Conservation (phyloP, 2,113 vertebrate genomes). For the Probosciger aterrimus region DNA sequence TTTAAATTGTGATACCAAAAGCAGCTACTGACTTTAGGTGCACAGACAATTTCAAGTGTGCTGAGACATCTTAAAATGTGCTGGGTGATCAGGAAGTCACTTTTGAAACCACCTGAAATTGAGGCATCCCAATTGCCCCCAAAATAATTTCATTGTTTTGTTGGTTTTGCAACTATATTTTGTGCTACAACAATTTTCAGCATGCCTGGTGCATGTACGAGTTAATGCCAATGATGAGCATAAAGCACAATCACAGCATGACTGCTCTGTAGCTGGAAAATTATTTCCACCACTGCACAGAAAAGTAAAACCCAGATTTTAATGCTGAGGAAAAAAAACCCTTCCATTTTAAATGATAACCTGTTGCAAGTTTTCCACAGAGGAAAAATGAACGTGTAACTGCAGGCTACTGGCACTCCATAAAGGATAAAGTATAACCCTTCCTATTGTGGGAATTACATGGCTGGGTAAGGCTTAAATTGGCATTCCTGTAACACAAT, state of each 20-base stretch:
- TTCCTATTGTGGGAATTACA: neutral
- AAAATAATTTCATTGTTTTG: neutral
- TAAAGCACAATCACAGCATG: neutral
- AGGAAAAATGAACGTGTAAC: neutral
- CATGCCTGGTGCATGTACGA: neutral
- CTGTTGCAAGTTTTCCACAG: neutral
- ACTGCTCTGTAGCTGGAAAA: neutral
- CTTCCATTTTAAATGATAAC: neutral
- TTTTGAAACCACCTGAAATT: neutral
- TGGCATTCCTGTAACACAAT: neutral
- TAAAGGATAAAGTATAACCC: neutral
- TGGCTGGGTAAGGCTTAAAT: neutral
- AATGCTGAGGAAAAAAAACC: neutral
- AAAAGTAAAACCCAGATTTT: neutral
- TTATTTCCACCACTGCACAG: neutral
- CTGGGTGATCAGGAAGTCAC: neutral
- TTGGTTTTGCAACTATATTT: neutral
- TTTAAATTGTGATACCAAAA: neutral
- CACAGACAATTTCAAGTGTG: neutral
- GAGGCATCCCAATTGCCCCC: neutral
- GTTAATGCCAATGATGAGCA: neutral
- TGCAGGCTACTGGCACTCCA: neutral
- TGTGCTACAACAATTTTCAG: neutral
- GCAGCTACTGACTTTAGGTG: neutral
- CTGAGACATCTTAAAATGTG: neutral